phyloP scores from a whole-genome alignment of 2,113 vertebrate species.

The Montifringilla adamsi region DNA sequence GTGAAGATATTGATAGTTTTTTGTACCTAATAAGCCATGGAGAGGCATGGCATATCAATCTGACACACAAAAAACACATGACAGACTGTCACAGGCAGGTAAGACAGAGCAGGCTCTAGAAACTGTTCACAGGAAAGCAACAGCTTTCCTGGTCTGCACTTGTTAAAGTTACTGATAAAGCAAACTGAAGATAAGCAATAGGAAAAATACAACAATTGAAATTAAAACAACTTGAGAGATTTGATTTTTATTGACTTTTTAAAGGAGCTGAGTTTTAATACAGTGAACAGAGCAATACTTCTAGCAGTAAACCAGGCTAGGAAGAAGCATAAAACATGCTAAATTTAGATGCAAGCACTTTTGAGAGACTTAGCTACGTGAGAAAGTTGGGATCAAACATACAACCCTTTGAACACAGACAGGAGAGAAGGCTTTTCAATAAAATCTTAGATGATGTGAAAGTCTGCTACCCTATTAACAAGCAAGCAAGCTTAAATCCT shows the following conservation, averaged over 20 bases:
- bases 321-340: not conserved
- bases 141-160: not conserved
- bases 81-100: not conserved
- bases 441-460: not conserved
- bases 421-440: not conserved
- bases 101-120: not conserved
- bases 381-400: not conserved
- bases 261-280: not conserved
- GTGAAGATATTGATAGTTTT: not conserved
- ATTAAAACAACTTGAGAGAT: not conserved
- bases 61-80: fast-evolving
- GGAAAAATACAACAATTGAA: not conserved
- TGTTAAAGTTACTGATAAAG: not conserved
- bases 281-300: not conserved
- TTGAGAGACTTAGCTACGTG: not conserved
- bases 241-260: not conserved
- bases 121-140: not conserved
- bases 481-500: not conserved
- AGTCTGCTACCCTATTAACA: not conserved
- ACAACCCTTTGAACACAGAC: not conserved
- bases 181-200: not conserved
- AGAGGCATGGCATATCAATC: not conserved
- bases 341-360: not conserved
- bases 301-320: not conserved
- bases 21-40: fast-evolving